Conservation (phyloP, 2,113 vertebrate genomes). For the Oostethus manadensis region DNA sequence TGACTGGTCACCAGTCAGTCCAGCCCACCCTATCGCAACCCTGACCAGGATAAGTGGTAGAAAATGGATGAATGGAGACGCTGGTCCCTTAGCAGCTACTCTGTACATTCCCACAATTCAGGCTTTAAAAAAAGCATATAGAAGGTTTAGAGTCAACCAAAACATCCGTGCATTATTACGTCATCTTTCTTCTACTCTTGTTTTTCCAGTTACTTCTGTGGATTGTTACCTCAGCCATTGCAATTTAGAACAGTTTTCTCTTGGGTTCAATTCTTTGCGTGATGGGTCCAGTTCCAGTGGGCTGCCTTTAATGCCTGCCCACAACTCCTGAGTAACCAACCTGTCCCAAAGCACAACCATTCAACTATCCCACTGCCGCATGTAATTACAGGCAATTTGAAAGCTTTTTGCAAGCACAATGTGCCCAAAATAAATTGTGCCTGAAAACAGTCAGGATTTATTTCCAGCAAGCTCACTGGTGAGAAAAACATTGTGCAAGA, state of each 20-base stretch:
- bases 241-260: neutral
- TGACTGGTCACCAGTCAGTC: no score
- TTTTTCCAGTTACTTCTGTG: neutral
- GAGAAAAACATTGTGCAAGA: neutral
- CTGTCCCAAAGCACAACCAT: neutral
- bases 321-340: neutral
- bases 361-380: neutral
- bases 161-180: neutral
- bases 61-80: no score
- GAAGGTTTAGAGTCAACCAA: neutral
- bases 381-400: neutral
- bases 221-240: neutral
- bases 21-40: no score
- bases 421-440: neutral
- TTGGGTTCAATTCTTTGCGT: slow-evolving; percentile 3
- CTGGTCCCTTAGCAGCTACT: neutral
- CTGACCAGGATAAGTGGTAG: no score
- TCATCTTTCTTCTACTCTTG: neutral
- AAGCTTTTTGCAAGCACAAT: neutral
- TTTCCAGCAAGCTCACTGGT: neutral
- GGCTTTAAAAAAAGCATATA: neutral
- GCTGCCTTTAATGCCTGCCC: slow-evolving; percentile 1
- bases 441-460: neutral
- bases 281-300: slow-evolving; percentile 1
- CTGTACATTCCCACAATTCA: neutral